Evolutionary conservation across 2,888 invertebrate species (phyloP), one percentile per base, ranked within the genome.

Genomic region (Lordiphosa andalusiaca): DNA sequence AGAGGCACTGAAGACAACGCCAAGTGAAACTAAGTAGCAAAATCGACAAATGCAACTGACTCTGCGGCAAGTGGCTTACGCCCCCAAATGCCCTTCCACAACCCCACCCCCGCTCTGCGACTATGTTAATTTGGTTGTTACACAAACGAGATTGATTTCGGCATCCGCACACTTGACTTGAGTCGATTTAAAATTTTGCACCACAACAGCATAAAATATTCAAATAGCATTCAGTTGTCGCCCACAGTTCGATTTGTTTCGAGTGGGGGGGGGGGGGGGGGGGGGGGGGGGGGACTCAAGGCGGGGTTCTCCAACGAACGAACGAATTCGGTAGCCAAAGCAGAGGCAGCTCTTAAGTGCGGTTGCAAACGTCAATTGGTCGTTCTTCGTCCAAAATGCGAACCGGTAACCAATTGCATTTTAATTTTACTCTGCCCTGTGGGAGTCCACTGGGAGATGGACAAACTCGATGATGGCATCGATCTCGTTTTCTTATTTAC

Each of bases 401-500:
- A 62, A 53, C 73, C 61, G 66, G 69, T 75, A 62, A 40, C 66
- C 44, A 63, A 51, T 63, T 78, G 82, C 78, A 81, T 80, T 80
- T 81, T 81, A 81, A 82, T 82, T 81, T 78, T 73, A 67, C 71
- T 73, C 59, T 49, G 37, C 30, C 52, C 51, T 19, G 25, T 12
- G n/a, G n/a, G 44, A n/a, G 50, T 48, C 53, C 56, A 37, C n/a
- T 59, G 62, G 56, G 50, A 49, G 49, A 65, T 67, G 77, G 66
- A 61, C 61, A 67, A 71, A 69, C 71, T 48, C 10, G 12, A 5
- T 53, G 23, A 41, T 37, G 64, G 71, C 72, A 85, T 87, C 87
- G 87, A 88, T 87, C 88, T 86, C 87, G 85, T 86, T 88, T 86
- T 87, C 88, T 86, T 88, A 88, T 88, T 87, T 88, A 87, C 88